Base-by-base conservation (phyloP, 1,140 invertebrate genomes). In the Lepeophtheirus salmonis region DNA sequence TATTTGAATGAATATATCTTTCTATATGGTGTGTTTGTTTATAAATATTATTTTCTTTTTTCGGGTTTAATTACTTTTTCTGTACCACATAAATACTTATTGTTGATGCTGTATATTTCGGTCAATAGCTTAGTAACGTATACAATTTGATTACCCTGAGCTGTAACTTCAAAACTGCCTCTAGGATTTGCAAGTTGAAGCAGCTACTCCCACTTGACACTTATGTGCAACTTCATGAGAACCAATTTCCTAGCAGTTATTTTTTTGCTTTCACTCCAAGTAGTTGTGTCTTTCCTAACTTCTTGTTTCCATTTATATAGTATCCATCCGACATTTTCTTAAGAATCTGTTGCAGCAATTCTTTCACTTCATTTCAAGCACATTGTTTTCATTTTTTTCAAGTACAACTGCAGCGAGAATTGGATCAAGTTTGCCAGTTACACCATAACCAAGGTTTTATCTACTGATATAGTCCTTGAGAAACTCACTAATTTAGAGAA, bases 101-200 rank as follows among this genome's bases (percentile, higher is more conserved):
- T 77, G 14, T 80, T 77, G 18, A 83, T 78, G 61, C 78, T 77
- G 64, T 82, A 82, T 67, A 78, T 78, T 61, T 78, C 77, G 75
- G 62, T 77, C 4, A 88, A 73, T 56, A 87, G 70, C 68, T 83
- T 83, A 62, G 77, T 77, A 1, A 88, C 75, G 67, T 83, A 85
- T 58, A 76, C 70, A 61, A 91, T 80, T 77, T 92, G 89, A 73
- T 92, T 90, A 56, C 89, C 89, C 75, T 94, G 89, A 25, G 92
- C 79, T 66, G 89, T 74, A 16, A 95, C 78, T 70, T 89, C 83
- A 54, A 81, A 79, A 48, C 74, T 77, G 67, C 83, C 84, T 63
- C 82, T 80, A 12, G 4, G 14, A 17, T 62, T 66, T 80, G 41
- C 80, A 83, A 56, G 86, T 84, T 65, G 86, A 85, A 1, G 89